Base-by-base conservation (phyloP, 2,113 vertebrate genomes). In the Epinephelus moara region DNA sequence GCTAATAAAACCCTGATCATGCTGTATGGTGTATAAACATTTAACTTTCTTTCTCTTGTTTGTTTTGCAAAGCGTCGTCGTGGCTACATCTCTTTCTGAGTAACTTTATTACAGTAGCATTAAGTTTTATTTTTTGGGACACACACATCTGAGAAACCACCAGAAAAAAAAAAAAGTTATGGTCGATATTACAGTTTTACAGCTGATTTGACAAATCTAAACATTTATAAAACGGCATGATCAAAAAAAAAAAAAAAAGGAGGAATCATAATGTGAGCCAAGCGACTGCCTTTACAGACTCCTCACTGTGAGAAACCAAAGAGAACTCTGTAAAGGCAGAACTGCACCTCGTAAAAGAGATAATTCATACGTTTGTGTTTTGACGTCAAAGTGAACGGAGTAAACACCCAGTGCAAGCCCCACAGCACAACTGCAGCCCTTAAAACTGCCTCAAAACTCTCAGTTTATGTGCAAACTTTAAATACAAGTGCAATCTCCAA, bases 341-440 rank as follows among this genome's bases (percentile, higher is more conserved):
- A 77, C 64, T 88, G 78, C 84, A 73, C 63, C 90, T 87, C 80
- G 70, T 90, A 89, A 92, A 89, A 80, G 64, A 86, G 82, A 92
- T 88, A 87, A 92, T 92, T 91, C 74, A 69, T 83, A 81, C 78
- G 89, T 92, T 88, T 89, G 86, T 91, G 81, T 90, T 81, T 81
- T 80, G 72, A 85, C 74, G 59, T 88, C 80, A 82, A 74, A 73
- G 82, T 56, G 37, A 86, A 84, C 59, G 0, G 68, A 75, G 82
- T 84, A 85, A 92, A 91, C 88, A 89, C 70, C 88, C 86, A 75
- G 52, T 55, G 61, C 4, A 23, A 83, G n/a, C 62, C 42, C 17
- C 42, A 50, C 79, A 75, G 68, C 80, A 78, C 77, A 67, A 80
- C 81, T 66, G 47, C 64, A 63, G 86, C 60, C 40, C 57, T 81